These are phyloP conservation scores for Candoia aspera DNA, from an alignment of 2,113 vertebrate species.

Conservation along the genomic window DNA sequence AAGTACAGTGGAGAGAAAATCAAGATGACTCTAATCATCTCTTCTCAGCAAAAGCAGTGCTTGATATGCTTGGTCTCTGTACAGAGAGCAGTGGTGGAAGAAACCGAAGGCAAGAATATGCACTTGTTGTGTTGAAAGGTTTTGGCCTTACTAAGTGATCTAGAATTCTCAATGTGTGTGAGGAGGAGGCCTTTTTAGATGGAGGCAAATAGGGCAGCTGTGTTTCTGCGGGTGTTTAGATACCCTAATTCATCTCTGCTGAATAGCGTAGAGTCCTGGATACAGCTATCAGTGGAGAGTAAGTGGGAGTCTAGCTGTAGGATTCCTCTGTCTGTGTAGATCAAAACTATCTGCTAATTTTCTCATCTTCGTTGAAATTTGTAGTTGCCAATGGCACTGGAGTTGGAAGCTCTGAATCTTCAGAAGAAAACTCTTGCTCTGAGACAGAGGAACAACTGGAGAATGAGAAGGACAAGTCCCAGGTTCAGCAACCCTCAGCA, in stretches of 20 bases:
- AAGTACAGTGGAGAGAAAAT: neutral
- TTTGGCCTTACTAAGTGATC: neutral
- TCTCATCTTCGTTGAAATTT: neutral
- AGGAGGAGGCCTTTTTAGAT: neutral
- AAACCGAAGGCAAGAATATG: no score
- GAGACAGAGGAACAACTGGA: constrained; percentile 46
- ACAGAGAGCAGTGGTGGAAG: neutral
- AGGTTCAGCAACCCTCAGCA: neutral
- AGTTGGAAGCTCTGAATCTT: constrained; percentile 51
- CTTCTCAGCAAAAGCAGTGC: neutral
- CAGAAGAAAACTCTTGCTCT: constrained; percentile 49
- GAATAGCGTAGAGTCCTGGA: neutral
- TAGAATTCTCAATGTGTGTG: neutral
- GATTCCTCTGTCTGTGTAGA: neutral
- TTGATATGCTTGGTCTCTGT: no score
- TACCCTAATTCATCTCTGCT: neutral
- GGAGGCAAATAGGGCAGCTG: neutral
- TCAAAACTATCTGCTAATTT: neutral
- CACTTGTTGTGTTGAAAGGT: neutral
- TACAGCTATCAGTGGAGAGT: neutral
- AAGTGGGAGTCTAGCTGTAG: neutral
- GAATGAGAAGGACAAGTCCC: neutral
- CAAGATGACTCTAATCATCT: neutral
- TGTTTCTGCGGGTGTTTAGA: neutral
- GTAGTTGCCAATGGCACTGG: constrained; percentile 59